Conservation (phyloP, 2,888 invertebrate species). For the Polymixis flavicincta region DNA sequence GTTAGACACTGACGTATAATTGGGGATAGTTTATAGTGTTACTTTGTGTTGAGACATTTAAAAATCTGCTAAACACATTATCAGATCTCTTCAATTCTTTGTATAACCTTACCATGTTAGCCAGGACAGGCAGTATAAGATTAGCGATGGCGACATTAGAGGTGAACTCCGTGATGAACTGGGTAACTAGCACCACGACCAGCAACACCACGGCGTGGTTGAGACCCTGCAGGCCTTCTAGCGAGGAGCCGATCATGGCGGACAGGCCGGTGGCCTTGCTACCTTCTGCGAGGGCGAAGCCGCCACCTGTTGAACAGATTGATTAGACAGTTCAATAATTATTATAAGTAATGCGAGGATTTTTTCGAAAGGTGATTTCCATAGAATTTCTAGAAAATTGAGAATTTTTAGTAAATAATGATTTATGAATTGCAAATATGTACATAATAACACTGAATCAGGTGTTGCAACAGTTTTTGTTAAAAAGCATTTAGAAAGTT, state of each 20-base stretch:
- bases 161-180: conserved; percentile 96
- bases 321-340: not conserved
- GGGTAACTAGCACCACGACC: conserved; percentile 94
- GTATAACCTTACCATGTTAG: conserved; percentile 90
- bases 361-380: not conserved
- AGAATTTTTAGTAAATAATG: too few species aligned
- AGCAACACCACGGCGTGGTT: conserved; percentile 92
- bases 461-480: too few species aligned
- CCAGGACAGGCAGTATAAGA: conserved; percentile 95
- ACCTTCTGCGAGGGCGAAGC: conserved; percentile 97
- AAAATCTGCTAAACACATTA: not conserved
- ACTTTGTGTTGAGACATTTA: not conserved
- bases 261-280: conserved; percentile 95
- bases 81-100: not conserved
- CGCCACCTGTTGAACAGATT: conserved; percentile 92
- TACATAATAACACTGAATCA: too few species aligned
- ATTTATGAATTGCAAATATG: too few species aligned
- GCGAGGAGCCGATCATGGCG: conserved; percentile 92
- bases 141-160: conserved; percentile 98
- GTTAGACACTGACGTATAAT: too few species aligned
- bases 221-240: conserved; percentile 92
- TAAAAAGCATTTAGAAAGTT: too few species aligned
- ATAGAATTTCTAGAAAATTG: not conserved
- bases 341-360: not conserved
- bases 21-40: too few species aligned